Evolutionary conservation across 2,113 vertebrate species (phyloP).

Genomic region (Gadus chalcogrammus): DNA sequence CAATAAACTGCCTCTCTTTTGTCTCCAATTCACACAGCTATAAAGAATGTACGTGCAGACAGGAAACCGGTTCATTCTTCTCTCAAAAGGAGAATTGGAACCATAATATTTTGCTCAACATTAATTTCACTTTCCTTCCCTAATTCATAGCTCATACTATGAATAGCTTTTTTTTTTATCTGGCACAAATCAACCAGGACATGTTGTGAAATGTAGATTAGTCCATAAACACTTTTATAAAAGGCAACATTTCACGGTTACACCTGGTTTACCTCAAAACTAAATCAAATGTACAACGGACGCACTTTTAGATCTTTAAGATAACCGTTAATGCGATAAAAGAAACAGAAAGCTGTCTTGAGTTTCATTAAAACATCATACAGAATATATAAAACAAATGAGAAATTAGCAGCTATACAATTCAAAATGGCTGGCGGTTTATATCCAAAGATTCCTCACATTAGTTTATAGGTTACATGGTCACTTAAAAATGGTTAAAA

Average conservation of each 20-base stretch:
- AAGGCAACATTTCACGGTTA: slow-evolving; percentile 21
- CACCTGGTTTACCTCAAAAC: slow-evolving; percentile 14
- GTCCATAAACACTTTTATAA: slow-evolving; percentile 9
- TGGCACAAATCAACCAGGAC: slow-evolving; percentile 17
- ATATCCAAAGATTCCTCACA: slow-evolving; percentile 27
- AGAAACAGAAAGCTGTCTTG: slow-evolving; percentile 23
- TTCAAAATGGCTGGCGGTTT: slow-evolving; percentile 7
- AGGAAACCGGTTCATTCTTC: neutral
- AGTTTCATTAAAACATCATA: slow-evolving; percentile 37
- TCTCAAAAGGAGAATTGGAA: slow-evolving; percentile 4
- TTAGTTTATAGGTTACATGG: neutral
- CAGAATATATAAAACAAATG: slow-evolving; percentile 30
- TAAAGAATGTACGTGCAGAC: slow-evolving; percentile 43
- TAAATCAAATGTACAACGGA: slow-evolving; percentile 20
- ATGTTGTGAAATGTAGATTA: slow-evolving; percentile 12
- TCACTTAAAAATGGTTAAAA: slow-evolving; percentile 13
- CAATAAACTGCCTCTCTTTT: slow-evolving; percentile 11
- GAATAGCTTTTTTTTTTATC: neutral
- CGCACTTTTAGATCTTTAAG: slow-evolving; percentile 9
- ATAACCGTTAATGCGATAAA: slow-evolving; percentile 29
- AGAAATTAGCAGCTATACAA: slow-evolving; percentile 15
- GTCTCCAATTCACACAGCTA: slow-evolving; percentile 18
- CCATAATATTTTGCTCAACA: no score
- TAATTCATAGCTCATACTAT: no score
- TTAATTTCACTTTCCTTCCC: neutral